phyloP scores from a whole-genome alignment of 2,113 vertebrate genomes.

The Gnathonemus echidnorhynchus region DNA sequence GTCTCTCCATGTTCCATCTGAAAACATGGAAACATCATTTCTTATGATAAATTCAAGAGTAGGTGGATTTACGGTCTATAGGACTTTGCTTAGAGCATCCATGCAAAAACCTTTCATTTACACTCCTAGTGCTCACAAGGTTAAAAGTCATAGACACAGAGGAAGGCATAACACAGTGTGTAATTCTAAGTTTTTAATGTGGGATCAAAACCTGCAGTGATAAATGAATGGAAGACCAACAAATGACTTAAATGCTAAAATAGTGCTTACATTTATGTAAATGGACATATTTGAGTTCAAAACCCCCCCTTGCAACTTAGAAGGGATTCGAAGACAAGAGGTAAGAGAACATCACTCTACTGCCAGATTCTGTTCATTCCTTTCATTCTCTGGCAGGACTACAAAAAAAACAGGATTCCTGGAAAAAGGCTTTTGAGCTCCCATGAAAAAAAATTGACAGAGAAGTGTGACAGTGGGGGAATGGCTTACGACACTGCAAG shows the following conservation, averaged over 20 bases:
- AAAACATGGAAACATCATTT: not conserved
- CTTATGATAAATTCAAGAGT: not conserved
- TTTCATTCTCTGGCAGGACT: slow-evolving; percentile 34
- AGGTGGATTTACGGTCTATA: not conserved
- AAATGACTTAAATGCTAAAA: slow-evolving; percentile 53
- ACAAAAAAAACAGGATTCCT: slow-evolving; percentile 35
- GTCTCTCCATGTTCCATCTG: not conserved
- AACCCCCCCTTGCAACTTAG: slow-evolving; percentile 37
- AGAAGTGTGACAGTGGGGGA: slow-evolving; percentile 27
- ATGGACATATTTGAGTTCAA: slow-evolving; percentile 40
- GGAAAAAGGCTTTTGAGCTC: slow-evolving; percentile 37
- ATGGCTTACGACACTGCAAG: slow-evolving; percentile 29
- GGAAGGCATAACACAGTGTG: slow-evolving; percentile 18
- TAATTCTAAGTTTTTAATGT: slow-evolving; percentile 9
- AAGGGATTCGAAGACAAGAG: slow-evolving; percentile 48
- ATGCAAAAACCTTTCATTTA: not conserved
- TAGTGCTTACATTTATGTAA: slow-evolving; percentile 27
- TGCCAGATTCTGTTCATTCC: slow-evolving; percentile 32
- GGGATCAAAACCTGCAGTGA: slow-evolving; percentile 55
- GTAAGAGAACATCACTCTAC: slow-evolving; percentile 36
- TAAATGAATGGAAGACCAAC: slow-evolving; percentile 50
- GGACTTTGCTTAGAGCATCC: not conserved
- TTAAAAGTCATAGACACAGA: slow-evolving; percentile 19
- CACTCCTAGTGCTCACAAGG: not conserved
- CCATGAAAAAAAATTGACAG: slow-evolving; percentile 37